Conservation (phyloP, 2,113 vertebrate genomes). For the Eulacestoma nigropectus region DNA sequence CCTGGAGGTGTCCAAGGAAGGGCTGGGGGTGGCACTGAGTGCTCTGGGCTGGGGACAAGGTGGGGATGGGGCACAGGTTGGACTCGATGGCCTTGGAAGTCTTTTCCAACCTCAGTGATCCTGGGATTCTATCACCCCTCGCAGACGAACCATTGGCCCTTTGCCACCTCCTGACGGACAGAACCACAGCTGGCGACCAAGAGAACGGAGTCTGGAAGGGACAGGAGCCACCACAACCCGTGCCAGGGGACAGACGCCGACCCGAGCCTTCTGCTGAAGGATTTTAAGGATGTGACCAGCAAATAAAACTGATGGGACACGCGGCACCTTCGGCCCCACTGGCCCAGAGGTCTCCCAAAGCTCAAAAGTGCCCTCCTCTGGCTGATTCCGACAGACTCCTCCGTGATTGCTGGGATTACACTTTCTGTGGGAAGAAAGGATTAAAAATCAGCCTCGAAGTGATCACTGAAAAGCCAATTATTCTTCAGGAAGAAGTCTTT, state of each 20-base stretch:
- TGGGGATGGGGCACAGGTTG: accelerated
- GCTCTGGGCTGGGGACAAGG: not conserved
- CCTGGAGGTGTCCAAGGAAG: not conserved
- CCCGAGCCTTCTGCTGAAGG: not conserved
- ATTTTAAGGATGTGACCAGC: not conserved
- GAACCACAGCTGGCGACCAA: not conserved
- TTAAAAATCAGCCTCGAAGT: not conserved
- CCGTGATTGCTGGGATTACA: not conserved
- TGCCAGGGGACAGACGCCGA: not conserved
- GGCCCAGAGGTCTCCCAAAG: slow-evolving; percentile 43
- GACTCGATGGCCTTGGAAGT: accelerated
- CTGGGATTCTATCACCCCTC: not conserved
- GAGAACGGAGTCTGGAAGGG: not conserved
- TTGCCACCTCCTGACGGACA: not conserved
- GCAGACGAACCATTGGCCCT: not conserved
- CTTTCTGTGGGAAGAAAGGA: not conserved
- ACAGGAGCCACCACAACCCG: not conserved
- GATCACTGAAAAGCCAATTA: not conserved
- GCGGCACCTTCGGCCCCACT: slow-evolving; percentile 1
- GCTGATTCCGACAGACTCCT: slow-evolving; percentile 46
- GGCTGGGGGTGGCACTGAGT: accelerated
- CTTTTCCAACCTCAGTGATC: not conserved
- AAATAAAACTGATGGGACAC: not conserved
- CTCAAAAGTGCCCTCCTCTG: slow-evolving; percentile 69
- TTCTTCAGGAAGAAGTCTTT: not conserved